Conservation (phyloP, 2,888 invertebrate genomes). For the Aelia acuminata region DNA sequence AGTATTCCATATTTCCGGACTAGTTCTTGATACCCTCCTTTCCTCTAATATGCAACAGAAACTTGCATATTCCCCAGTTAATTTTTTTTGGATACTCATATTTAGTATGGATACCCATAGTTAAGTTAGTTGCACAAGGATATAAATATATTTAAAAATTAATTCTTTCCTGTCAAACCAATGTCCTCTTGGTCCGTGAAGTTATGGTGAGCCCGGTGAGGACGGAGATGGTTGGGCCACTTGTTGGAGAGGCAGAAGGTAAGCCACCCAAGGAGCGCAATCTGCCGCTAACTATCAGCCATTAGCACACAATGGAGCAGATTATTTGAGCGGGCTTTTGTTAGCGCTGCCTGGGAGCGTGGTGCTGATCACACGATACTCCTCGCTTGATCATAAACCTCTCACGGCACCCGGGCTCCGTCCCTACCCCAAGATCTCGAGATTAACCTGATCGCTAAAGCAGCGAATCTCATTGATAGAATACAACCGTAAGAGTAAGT, state of each 20-base stretch:
- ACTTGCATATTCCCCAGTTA: too few relatives aligned
- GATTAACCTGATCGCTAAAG: background rate
- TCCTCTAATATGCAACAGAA: too few relatives aligned
- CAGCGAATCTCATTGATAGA: background rate
- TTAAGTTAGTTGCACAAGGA: too few relatives aligned
- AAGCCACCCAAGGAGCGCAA: conserved; percentile 42
- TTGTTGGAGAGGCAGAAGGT: background rate
- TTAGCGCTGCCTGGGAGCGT: conserved; percentile 43
- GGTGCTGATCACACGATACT: conserved; percentile 53
- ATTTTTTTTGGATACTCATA: too few relatives aligned
- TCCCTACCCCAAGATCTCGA: background rate
- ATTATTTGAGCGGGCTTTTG: conserved; percentile 52
- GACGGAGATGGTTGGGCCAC: background rate
- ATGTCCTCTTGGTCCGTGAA: background rate
- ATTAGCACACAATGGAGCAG: conserved; percentile 58
- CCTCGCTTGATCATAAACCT: conserved; percentile 7
- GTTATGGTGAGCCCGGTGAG: background rate
- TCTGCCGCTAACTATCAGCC: conserved; percentile 36
- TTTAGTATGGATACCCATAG: too few relatives aligned
- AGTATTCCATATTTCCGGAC: too few relatives aligned
- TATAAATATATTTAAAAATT: too few relatives aligned
- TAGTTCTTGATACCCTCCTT: too few relatives aligned
- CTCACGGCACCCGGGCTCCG: background rate
- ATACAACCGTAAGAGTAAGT: background rate
- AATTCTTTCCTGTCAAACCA: too few relatives aligned